These are phyloP conservation scores for Papilio glaucus DNA, from an alignment of 1,140 invertebrate genomes.

Conservation along the genomic window DNA sequence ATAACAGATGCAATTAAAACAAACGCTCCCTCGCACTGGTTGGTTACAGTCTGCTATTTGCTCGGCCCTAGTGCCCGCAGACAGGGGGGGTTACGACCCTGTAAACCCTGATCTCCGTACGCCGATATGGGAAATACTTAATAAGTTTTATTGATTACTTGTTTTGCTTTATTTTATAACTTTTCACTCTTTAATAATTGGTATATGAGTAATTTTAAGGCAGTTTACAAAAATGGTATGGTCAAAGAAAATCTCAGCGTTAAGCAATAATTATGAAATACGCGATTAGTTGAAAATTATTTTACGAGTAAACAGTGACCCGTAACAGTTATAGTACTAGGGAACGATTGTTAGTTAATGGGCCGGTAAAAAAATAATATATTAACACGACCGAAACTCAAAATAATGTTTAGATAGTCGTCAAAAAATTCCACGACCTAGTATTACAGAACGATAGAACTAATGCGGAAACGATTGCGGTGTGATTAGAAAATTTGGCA, in stretches of 20 bases:
- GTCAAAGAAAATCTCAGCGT: background rate
- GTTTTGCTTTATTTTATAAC: background rate
- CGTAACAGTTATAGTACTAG: too few species aligned
- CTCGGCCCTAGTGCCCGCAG: background rate
- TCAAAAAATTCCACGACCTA: background rate
- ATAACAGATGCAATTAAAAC: slow-evolving; percentile 22
- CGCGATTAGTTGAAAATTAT: too few species aligned
- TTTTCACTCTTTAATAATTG: background rate
- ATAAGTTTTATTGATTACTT: slow-evolving; percentile 17
- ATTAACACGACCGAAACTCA: too few species aligned
- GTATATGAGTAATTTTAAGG: too few species aligned
- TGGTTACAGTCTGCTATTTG: background rate
- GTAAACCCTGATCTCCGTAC: slow-evolving; percentile 1
- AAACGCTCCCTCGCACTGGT: background rate
- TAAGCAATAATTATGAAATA: too few species aligned
- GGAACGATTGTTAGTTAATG: too few species aligned
- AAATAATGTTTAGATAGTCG: background rate
- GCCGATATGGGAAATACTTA: slow-evolving; percentile 27
- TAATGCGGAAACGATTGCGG: background rate
- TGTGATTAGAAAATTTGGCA: background rate
- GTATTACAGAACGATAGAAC: background rate
- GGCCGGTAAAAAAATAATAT: too few species aligned
- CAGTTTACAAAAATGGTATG: too few species aligned
- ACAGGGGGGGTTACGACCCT: slow-evolving; percentile 16
- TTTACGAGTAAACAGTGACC: too few species aligned